phyloP scores from a whole-genome alignment of 2,797 vertebrate genomes.

The Gymnoscopelus microlampas region DNA sequence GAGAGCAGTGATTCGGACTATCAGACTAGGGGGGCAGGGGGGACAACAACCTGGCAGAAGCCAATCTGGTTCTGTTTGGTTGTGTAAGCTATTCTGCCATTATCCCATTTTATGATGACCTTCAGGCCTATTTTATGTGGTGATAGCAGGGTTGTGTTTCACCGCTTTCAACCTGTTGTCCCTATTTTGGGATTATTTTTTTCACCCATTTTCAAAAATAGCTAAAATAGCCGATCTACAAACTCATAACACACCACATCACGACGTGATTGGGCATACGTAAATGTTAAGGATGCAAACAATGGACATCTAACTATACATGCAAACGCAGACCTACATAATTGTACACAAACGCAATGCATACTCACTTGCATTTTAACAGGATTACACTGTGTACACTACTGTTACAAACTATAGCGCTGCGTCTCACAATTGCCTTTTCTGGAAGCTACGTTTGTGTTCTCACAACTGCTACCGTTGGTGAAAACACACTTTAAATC shows the following conservation, averaged over 20 bases:
- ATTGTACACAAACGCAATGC: no score
- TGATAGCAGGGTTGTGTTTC: not conserved
- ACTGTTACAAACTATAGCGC: conserved; percentile 27
- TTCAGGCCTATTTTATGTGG: not conserved
- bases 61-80: conserved; percentile 27
- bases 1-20: conserved; percentile 38
- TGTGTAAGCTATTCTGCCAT: conserved; percentile 16
- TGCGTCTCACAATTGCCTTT: conserved; percentile 14
- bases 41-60: conserved; percentile 3
- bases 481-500: conserved; percentile 67
- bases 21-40: conserved; percentile 14
- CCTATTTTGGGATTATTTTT: no score
- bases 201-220: no score
- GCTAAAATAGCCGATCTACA: no score
- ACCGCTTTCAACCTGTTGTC: no score
- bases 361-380: conserved; percentile 4
- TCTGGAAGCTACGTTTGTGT: conserved; percentile 30
- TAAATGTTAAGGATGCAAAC: conserved; percentile 5
- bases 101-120: conserved; percentile 7
- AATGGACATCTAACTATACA: conserved; percentile 17
- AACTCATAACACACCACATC: no score
- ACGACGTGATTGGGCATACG: no score
- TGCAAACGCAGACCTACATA: no score
- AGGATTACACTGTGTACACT: conserved; percentile 13
- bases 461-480: conserved; percentile 29